These are phyloP conservation scores for Karalla daura DNA, from an alignment of 2,797 vertebrate genomes.

Conservation along the genomic window DNA sequence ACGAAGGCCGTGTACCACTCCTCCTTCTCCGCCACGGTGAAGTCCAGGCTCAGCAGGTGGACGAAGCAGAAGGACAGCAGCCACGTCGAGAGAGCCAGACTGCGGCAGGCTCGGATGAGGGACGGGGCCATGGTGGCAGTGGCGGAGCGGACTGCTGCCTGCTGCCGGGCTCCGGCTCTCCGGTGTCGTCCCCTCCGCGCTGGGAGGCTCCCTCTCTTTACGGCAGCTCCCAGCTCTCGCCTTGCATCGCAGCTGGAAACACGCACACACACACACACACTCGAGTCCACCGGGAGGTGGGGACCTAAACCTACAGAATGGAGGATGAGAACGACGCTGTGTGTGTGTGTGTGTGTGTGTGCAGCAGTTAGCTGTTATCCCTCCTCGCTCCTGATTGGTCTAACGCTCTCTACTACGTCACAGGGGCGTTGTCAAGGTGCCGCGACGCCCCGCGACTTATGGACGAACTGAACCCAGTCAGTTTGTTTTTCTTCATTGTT, in stretches of 20 bases:
- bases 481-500: too few relatives aligned
- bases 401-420: constrained; percentile 43
- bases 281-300: too few relatives aligned
- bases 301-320: too few relatives aligned
- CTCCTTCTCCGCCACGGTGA: constrained; percentile 97
- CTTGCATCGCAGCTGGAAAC: neutral
- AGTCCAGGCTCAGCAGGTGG: constrained; percentile 95
- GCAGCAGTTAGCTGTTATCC: constrained; percentile 62
- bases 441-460: constrained; percentile 13
- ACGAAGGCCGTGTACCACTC: constrained; percentile 99
- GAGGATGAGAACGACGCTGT: constrained; percentile 16
- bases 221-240: neutral
- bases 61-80: constrained; percentile 97
- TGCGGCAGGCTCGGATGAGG: constrained; percentile 93
- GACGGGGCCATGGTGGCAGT: constrained; percentile 88
- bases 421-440: constrained; percentile 27
- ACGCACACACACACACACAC: too few relatives aligned
- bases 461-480: constrained; percentile 5
- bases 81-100: constrained; percentile 96
- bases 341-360: constrained; percentile 71
- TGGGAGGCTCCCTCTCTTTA: constrained; percentile 2
- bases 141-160: constrained; percentile 48
- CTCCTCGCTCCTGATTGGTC: constrained; percentile 54
- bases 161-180: constrained; percentile 44
- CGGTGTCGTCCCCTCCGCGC: constrained; percentile 38